Evolutionary conservation across 2,888 invertebrate species (phyloP), one percentile per base, ranked within the genome.

Genomic region (Eupithecia inturbata): DNA sequence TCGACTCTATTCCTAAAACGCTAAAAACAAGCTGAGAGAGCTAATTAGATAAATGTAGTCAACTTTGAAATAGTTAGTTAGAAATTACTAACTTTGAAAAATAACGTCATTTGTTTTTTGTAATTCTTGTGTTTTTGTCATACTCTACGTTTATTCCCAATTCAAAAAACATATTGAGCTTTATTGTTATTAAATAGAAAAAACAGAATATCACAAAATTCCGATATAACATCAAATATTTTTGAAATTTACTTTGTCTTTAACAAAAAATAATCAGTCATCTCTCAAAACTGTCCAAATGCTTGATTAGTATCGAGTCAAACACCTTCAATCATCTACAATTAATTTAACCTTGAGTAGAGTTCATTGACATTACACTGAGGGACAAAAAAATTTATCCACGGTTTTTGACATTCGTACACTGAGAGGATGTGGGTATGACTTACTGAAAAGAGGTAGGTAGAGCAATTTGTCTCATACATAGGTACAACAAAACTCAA

Each of bases 321-420:
- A 73, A 73, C 36, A 60, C 22, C 73, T 41, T 76, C 79, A 78
- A 78, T 79, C 75, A 72, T 81, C 80, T 83, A 85, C 87, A 87
- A 87, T 85, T 83, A 83, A 87, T 88, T 87, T 87, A 87, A 89
- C 90, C 91, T 90, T 89, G 87, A 78, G 77, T 72, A 74, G 79
- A 83, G 88, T 87, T 85, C 88, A 86, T 82, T 86, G 89, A 89
- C 88, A 85, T 85, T 82, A 78, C 71, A 78, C 76, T 77, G 80
- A 79, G 77, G 80, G 81, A 82, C 80, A 82, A 82, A 82, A 84
- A 81, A 79, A 78, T 79, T 80, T 77, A 77, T 81, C 79, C 80
- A 79, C 77, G 49, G 77, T 62, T 71, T 41, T 63, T 41, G 62
- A 71, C 57, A n/a, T 39, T 71, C 68, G 71, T 68, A 68, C 53